phyloP scores from a whole-genome alignment of 1,140 invertebrate species.

The Steinernema khuongi region DNA sequence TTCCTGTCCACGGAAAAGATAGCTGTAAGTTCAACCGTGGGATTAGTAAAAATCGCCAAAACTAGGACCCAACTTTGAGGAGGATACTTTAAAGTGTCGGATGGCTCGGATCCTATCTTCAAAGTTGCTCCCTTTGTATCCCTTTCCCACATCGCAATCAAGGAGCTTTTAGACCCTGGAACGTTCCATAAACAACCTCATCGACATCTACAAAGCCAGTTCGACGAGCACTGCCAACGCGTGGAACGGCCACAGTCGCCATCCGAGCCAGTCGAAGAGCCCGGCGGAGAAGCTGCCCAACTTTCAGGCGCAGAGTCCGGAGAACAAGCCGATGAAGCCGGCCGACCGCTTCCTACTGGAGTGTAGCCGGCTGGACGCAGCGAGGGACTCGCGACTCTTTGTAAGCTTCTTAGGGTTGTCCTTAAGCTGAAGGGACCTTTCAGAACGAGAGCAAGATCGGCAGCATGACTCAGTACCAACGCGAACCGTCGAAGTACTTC shows the following conservation, averaged over 20 bases:
- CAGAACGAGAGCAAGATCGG: slow-evolving; percentile 12
- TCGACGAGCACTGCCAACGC: background rate
- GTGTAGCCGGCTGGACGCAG: too few relatives aligned
- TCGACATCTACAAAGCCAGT: background rate
- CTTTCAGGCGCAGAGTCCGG: background rate
- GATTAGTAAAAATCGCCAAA: background rate
- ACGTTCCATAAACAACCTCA: too few relatives aligned
- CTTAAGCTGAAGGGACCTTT: background rate
- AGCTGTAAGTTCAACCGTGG: background rate
- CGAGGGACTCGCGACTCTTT: too few relatives aligned
- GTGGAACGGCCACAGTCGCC: background rate
- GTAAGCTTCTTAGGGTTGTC: too few relatives aligned
- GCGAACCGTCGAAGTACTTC: slow-evolving; percentile 2
- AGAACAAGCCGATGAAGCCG: background rate
- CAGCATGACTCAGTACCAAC: background rate
- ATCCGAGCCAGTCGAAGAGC: background rate
- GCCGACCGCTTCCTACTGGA: background rate
- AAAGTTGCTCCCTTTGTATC: too few relatives aligned
- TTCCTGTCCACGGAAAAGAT: background rate
- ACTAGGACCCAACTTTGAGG: slow-evolving; percentile 9
- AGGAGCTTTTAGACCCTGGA: background rate
- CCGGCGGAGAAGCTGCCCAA: background rate
- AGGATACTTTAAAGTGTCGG: too few relatives aligned
- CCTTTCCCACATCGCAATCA: too few relatives aligned
- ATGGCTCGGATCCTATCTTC: too few relatives aligned